phyloP scores from a whole-genome alignment of 2,113 vertebrate species.

The Brevimyrus niger region DNA sequence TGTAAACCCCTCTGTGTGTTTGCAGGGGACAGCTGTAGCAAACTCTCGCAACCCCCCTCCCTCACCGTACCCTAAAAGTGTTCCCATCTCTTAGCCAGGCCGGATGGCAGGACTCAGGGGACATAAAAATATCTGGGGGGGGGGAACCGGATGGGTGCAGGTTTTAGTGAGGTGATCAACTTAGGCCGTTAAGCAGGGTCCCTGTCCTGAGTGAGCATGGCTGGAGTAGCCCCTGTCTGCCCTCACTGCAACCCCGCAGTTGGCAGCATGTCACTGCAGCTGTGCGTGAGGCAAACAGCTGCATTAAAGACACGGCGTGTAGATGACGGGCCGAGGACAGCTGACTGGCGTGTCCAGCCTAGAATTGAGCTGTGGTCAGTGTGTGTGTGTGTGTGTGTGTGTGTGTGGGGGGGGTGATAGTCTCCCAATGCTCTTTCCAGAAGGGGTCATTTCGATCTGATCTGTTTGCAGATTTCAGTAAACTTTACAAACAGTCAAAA shows the following conservation, averaged over 20 bases:
- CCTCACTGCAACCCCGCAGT: not conserved
- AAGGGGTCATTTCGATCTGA: not conserved
- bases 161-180: not conserved
- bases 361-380: not conserved
- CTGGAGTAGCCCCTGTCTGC: not conserved
- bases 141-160: not conserved
- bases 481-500: not conserved
- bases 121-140: not conserved
- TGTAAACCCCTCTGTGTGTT: not conserved
- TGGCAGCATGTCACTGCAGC: not conserved
- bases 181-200: not conserved
- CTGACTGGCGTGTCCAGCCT: not conserved
- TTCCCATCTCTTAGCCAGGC: not conserved
- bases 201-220: not conserved
- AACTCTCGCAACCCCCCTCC: not conserved
- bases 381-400: not conserved
- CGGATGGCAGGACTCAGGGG: not conserved
- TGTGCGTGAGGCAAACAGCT: not conserved
- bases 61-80: not conserved
- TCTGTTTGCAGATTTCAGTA: not conserved
- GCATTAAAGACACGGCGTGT: not conserved
- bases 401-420: not conserved
- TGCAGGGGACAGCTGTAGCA: not conserved
- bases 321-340: not conserved
- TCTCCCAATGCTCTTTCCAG: not conserved